Evolutionary conservation across 2,797 vertebrate species (phyloP).

Genomic region (Notolepis coatsorum): DNA sequence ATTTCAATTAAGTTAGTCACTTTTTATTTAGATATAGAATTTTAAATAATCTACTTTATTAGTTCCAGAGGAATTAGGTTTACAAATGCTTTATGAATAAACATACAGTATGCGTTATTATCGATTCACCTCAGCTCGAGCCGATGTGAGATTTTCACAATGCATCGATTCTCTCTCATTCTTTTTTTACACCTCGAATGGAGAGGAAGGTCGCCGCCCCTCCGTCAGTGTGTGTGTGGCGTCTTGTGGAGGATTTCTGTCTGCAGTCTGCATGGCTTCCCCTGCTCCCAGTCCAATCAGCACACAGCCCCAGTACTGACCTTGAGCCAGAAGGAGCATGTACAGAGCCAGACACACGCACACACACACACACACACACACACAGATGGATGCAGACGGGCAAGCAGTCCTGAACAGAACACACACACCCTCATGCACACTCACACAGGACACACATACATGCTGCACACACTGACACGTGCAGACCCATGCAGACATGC

Average conservation of each 20-base stretch:
- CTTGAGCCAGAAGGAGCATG: conserved; percentile 72
- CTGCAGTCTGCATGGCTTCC: conserved; percentile 50
- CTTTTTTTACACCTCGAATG: too few relatives aligned
- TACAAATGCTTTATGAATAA: too few relatives aligned
- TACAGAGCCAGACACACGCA: conserved; percentile 53
- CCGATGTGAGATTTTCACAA: too few relatives aligned
- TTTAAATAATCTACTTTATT: too few relatives aligned
- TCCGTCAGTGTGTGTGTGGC: conserved; percentile 1
- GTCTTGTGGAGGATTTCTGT: conserved; percentile 53
- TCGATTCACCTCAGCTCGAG: too few relatives aligned
- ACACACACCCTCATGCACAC: too few relatives aligned
- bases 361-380: conserved; percentile 42
- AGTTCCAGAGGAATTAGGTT: too few relatives aligned
- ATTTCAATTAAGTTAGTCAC: too few relatives aligned
- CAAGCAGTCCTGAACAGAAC: background rate
- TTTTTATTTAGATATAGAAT: too few relatives aligned
- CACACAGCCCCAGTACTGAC: conserved; percentile 68
- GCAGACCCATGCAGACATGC: conserved; percentile 2
- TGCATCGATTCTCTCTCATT: too few relatives aligned
- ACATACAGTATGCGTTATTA: too few relatives aligned
- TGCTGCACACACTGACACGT: conserved; percentile 13
- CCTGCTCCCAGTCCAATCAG: conserved; percentile 69
- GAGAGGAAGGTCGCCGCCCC: too few relatives aligned
- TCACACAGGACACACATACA: background rate
- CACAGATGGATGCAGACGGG: conserved; percentile 1